Evolutionary conservation across 1,140 invertebrate genomes (phyloP).

Genomic region (Rhizoglyphus robini): DNA sequence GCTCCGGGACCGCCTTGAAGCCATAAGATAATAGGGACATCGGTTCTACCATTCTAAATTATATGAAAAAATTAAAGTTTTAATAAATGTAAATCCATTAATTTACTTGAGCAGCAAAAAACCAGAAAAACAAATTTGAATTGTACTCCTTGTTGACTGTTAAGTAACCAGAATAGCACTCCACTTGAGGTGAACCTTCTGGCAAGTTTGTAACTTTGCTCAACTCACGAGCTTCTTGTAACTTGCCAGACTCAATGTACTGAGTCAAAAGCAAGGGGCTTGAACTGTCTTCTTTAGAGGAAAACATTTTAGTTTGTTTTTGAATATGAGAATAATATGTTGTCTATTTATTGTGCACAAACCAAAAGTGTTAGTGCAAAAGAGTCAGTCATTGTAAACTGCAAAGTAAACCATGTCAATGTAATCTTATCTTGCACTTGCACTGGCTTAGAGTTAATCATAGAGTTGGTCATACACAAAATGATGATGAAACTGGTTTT

Average conservation of each 20-base stretch:
- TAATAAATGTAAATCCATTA: not conserved
- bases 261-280: constrained; percentile 23
- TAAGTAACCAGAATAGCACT: constrained; percentile 19
- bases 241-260: constrained; percentile 20
- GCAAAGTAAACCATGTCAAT: too few species aligned
- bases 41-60: constrained; percentile 16
- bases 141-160: constrained; percentile 22
- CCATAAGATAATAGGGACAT: constrained; percentile 59
- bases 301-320: too few species aligned
- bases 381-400: too few species aligned
- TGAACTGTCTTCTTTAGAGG: too few species aligned
- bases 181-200: constrained; percentile 1
- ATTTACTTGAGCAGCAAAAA: constrained; percentile 25
- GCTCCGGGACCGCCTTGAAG: constrained; percentile 68
- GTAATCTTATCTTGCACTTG: too few species aligned
- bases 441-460: too few species aligned
- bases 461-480: too few species aligned
- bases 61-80: not conserved
- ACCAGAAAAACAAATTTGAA: constrained; percentile 27
- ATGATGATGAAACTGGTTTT: too few species aligned
- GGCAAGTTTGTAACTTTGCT: constrained; percentile 17
- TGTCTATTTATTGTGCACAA: too few species aligned
- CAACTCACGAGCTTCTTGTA: constrained; percentile 13
- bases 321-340: too few species aligned
- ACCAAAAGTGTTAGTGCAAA: too few species aligned